phyloP scores from a whole-genome alignment of 2,888 invertebrate genomes.

The Drosophila meridiana region DNA sequence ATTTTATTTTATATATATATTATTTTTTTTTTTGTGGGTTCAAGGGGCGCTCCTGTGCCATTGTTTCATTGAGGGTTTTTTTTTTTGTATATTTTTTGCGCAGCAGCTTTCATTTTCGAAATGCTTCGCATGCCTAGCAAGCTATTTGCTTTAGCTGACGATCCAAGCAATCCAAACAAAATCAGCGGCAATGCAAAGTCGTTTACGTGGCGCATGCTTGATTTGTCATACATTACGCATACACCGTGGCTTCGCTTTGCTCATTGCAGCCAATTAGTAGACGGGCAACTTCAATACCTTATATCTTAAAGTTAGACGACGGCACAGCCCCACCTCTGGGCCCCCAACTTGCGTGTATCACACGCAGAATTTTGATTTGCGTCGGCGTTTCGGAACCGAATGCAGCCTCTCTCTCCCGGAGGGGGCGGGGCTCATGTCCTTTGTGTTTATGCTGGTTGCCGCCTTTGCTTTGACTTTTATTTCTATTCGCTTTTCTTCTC shows the following conservation, averaged over 20 bases:
- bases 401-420: constrained; percentile 17
- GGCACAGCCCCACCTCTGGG: not conserved
- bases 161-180: constrained; percentile 50
- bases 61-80: constrained; percentile 31
- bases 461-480: constrained; percentile 41
- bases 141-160: constrained; percentile 50
- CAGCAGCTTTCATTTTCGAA: constrained; percentile 44
- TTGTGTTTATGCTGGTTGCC: constrained; percentile 27
- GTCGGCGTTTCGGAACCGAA: constrained; percentile 35
- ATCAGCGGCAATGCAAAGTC: constrained; percentile 52
- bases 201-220: constrained; percentile 70
- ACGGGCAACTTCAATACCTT: constrained; percentile 39
- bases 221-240: constrained; percentile 73
- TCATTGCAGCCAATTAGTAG: constrained; percentile 68
- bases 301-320: constrained; percentile 53
- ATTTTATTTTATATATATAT: not conserved
- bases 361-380: constrained; percentile 77
- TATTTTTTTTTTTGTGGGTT: constrained; percentile 1
- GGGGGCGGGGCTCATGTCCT: constrained; percentile 23
- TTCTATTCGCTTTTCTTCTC: constrained; percentile 23
- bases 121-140: constrained; percentile 53
- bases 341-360: constrained; percentile 52
- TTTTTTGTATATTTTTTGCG: not conserved
- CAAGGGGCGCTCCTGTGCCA: constrained; percentile 12
- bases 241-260: constrained; percentile 40